Evolutionary conservation across 1,140 invertebrate genomes (phyloP).

Genomic region (Phortica variegata): DNA sequence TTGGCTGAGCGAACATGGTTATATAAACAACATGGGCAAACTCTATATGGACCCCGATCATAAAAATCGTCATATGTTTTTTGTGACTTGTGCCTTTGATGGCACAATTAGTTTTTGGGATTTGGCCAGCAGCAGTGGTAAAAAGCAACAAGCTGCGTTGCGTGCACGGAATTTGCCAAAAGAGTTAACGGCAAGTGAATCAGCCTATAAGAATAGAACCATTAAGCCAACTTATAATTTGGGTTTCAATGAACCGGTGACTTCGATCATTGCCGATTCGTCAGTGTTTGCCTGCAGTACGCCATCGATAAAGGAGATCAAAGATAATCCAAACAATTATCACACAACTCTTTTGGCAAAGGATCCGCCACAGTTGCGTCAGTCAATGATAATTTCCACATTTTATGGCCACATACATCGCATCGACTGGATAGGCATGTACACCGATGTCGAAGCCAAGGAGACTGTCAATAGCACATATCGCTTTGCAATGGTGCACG

Average conservation of each 20-base stretch:
- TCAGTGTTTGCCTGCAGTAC: slow-evolving; percentile 23
- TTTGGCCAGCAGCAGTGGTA: slow-evolving; percentile 56
- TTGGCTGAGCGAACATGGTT: slow-evolving; percentile 66
- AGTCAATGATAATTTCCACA: slow-evolving; percentile 43
- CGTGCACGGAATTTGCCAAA: slow-evolving; percentile 57
- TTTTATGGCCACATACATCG: slow-evolving; percentile 33
- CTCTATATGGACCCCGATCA: slow-evolving; percentile 49
- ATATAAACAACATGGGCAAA: slow-evolving; percentile 64
- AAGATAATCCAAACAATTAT: slow-evolving; percentile 27
- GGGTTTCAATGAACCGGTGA: slow-evolving; percentile 56
- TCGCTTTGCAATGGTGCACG: slow-evolving; percentile 62
- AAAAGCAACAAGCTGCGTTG: slow-evolving; percentile 12
- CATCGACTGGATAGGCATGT: slow-evolving; percentile 57
- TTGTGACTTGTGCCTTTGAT: slow-evolving; percentile 67
- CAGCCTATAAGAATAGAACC: slow-evolving; percentile 62
- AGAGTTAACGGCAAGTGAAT: slow-evolving; percentile 61
- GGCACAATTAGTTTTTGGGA: slow-evolving; percentile 73
- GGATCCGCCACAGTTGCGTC: slow-evolving; percentile 47
- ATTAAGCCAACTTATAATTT: slow-evolving; percentile 65
- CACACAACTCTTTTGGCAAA: slow-evolving; percentile 44
- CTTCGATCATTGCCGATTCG: slow-evolving; percentile 46
- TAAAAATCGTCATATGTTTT: slow-evolving; percentile 60
- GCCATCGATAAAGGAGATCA: slow-evolving; percentile 11
- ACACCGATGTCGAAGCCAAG: slow-evolving; percentile 57
- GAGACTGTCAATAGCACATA: slow-evolving; percentile 57